Evolutionary conservation across 2,888 invertebrate genomes (phyloP).

Genomic region (Torymus tubicola): DNA sequence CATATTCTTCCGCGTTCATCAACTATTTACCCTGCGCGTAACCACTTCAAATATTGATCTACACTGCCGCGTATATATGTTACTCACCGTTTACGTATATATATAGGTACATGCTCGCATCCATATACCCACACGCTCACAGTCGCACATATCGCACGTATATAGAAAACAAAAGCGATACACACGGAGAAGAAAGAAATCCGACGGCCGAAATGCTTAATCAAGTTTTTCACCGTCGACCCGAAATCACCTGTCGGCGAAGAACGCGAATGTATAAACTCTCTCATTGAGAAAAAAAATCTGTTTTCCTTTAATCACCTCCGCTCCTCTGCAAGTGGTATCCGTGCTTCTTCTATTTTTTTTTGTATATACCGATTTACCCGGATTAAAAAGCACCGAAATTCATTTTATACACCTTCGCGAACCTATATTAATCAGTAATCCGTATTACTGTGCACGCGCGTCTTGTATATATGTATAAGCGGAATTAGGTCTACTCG

Average conservation of each 20-base stretch:
- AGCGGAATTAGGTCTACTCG: not conserved
- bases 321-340: not conserved
- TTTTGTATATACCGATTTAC: too few species aligned
- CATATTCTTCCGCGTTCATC: not conserved
- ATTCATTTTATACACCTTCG: slow-evolving; percentile 18
- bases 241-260: not conserved
- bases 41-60: slow-evolving; percentile 25
- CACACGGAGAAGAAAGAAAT: not conserved
- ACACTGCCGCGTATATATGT: too few species aligned
- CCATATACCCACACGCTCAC: not conserved
- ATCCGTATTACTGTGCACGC: not conserved
- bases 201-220: slow-evolving; percentile 27
- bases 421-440: slow-evolving; percentile 17
- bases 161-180: not conserved
- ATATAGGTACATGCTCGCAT: not conserved
- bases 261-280: not conserved
- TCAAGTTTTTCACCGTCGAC: slow-evolving; percentile 26
- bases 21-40: not conserved
- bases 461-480: not conserved
- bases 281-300: slow-evolving; percentile 6
- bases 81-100: too few species aligned
- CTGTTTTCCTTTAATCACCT: slow-evolving; percentile 45
- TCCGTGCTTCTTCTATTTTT: not conserved
- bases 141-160: not conserved
- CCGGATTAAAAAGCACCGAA: not conserved